Base-by-base conservation (phyloP, 2,888 invertebrate genomes). In the Anarsia innoxiella region DNA sequence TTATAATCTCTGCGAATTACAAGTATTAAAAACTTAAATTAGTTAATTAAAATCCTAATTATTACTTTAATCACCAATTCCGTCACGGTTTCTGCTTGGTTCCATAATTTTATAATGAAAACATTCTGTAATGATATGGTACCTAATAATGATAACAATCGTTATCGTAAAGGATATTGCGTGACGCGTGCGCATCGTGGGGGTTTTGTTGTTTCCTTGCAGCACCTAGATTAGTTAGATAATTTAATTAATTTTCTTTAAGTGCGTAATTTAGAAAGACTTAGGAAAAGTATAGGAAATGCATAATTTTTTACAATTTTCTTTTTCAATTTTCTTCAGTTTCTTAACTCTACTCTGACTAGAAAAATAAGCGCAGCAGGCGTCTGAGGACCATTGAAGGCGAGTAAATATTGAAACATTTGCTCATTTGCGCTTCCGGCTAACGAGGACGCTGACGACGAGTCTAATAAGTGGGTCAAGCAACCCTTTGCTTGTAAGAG, bases 381-480 rank as follows among this genome's bases (percentile, higher is more conserved):
- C 11, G 33, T 13, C 13, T 33, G 26, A 33, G 26, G 26, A 25
- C 10, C 26, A 39, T 31, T 40, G 38, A 31, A 42, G 30, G 32
- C 40, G 29, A 44, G 56, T 57, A 66, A 68, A 69, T 70, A 70
- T 71, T 69, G 55, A 67, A 69, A 67, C 54, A 53, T 50, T 61
- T 55, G 46, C 59, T 70, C 59, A 70, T 73, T 69, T 69, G 56
- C 61, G 59, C 58, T 66, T 65, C 62, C 63, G 59, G 55, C 54
- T 65, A 66, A 62, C 62, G 64, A 63, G 69, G 55, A 63, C 56
- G 61, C 61, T 54, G 66, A 64, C 65, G 62, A 61, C 63, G 64
- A 61, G 60, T 13, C 33, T 33, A 33, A 33, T 78, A 82, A 80
- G 70, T 82, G 65, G 83, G 83, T 79, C 82, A 80, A 82, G 80